Evolutionary conservation across 2,888 invertebrate genomes (phyloP), one percentile per base, ranked within the genome.

Genomic region (Dolomedes plantarius): DNA sequence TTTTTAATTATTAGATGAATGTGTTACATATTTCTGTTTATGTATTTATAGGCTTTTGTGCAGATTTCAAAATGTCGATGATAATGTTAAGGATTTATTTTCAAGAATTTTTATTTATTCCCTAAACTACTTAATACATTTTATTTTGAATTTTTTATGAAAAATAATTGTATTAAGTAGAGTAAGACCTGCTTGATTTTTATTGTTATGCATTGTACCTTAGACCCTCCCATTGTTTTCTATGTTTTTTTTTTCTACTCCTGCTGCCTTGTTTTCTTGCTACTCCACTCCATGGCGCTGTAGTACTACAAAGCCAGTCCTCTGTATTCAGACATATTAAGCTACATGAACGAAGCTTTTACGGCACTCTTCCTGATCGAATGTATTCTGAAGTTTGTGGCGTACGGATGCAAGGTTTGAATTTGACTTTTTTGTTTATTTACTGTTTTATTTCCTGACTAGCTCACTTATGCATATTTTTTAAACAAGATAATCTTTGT

Each of bases 331-430:
- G 96, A 97, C 94, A 94, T 94, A 94, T 94, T 97, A 94, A 95
- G 95, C 93, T 94, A 95, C 93, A 95, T 96, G 95, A 97, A 97
- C 94, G 94, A 96, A 94, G 94, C 96, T 93, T 96, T 97, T 94
- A 97, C 96, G 93, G 94, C 96, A 93, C 95, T 96, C 94, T 97
- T 97, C 94, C 95, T 96, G 93, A 94, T 97, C 94, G 97, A 97
- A 95, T 97, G 96, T 93, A 94, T 96, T 92, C 94, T 97, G 94
- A 97, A 97, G 95, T 94, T 97, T 93, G 94, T 96, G 93, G 97
- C 96, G 93, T 97, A 96, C 93, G 97, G 97, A 94, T 90, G 91
- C 89, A 91, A 91, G 92, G 92, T 92, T 90, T 87, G 89, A 83
- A 27, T 79, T 64, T 32, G 46, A 27, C 46, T 77, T 75, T 71